Percentiles rank a stretch among this genome's conserved stretches.
These are phyloP conservation scores for Monochamus alternatus DNA, from an alignment of 2,888 invertebrate genomes.

Conservation along the genomic window DNA sequence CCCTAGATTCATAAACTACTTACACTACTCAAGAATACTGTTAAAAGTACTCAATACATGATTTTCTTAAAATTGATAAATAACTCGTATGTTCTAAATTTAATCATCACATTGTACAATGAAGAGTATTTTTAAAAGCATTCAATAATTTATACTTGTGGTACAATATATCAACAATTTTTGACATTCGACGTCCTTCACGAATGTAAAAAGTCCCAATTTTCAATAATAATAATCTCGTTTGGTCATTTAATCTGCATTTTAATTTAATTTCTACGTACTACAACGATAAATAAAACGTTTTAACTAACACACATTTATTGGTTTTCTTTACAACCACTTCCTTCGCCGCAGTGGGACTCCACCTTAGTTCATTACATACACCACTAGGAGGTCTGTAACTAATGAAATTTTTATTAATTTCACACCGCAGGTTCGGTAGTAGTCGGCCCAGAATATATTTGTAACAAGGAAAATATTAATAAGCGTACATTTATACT, in stretches of 20 bases:
- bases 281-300: conserved; percentile 9
- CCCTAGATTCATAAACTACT: too few relatives aligned
- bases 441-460: conserved; percentile 6
- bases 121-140: too few relatives aligned
- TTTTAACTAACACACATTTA: conserved; percentile 23
- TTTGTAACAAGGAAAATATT: conserved; percentile 18
- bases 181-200: neutral
- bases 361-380: conserved; percentile 18
- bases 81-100: too few relatives aligned
- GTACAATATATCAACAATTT: too few relatives aligned
- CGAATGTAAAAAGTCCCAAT: neutral
- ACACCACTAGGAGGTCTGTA: conserved; percentile 21
- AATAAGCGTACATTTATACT: conserved; percentile 13
- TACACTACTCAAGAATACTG: too few relatives aligned
- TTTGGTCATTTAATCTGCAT: neutral
- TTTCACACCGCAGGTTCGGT: conserved; percentile 10
- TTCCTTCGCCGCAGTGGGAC: conserved; percentile 15
- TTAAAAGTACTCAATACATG: too few relatives aligned
- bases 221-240: neutral
- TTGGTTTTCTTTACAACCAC: conserved; percentile 14
- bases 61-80: too few relatives aligned
- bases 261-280: conserved; percentile 10
- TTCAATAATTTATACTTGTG: too few relatives aligned
- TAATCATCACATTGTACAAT: too few relatives aligned
- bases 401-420: conserved; percentile 15